A percentile compares a stretch with the other conserved stretches of the same genome.
Conservation (phyloP, 2,797 vertebrate species). For the Poecile montanus region DNA sequence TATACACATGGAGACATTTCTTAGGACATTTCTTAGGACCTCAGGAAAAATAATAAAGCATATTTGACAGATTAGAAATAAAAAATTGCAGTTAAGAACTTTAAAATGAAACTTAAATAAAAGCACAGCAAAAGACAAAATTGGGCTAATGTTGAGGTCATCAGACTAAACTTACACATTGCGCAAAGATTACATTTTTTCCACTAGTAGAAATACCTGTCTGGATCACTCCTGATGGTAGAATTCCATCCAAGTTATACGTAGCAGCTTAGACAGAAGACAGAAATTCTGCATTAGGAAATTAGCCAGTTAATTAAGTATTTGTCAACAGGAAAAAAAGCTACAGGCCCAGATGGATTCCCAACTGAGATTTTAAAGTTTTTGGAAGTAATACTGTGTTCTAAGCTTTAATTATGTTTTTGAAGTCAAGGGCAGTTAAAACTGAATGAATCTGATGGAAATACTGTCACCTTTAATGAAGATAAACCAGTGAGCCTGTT, state of each 20-base stretch:
- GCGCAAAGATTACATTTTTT: neutral
- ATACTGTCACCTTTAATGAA: conserved; percentile 25
- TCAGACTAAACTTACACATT: neutral
- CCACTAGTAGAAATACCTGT: neutral
- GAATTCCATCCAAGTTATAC: neutral
- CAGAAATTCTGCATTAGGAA: neutral
- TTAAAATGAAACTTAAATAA: neutral
- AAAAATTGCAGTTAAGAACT: neutral
- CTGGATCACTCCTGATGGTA: neutral
- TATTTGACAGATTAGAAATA: neutral
- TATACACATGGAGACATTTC: neutral
- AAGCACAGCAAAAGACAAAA: neutral
- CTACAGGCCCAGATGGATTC: neutral
- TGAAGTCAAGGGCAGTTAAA: conserved; percentile 36
- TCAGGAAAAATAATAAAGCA: neutral
- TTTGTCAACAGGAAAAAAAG: conserved; percentile 10
- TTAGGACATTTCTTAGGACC: neutral
- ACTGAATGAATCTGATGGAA: conserved; percentile 12
- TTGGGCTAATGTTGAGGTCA: neutral
- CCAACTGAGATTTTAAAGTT: neutral
- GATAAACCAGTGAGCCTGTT: neutral
- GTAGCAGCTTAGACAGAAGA: neutral
- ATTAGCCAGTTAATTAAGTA: conserved; percentile 27
- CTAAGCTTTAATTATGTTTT: conserved; percentile 21
- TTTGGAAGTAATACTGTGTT: neutral